These are phyloP conservation scores for Streptopelia turtur DNA, from an alignment of 2,797 vertebrate genomes.

Conservation along the genomic window DNA sequence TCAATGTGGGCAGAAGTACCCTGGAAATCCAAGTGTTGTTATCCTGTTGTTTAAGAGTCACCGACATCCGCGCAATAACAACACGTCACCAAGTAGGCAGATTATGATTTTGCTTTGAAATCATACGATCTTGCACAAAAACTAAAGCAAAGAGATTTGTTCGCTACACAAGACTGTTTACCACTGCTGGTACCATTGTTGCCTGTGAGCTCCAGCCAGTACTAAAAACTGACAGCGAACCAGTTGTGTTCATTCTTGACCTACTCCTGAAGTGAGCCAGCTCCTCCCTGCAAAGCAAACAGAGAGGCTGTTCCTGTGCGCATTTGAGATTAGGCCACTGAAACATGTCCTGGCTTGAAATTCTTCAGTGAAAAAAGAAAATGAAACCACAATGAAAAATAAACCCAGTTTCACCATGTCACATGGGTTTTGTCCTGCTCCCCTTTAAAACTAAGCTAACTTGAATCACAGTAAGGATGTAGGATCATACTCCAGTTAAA, in stretches of 20 bases:
- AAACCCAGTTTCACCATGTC: neutral
- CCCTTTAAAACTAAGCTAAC: neutral
- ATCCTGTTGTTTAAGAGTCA: neutral
- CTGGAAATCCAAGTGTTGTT: neutral
- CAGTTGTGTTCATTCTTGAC: constrained; percentile 3
- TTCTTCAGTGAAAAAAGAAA: constrained; percentile 54
- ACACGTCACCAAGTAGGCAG: neutral
- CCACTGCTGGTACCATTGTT: neutral
- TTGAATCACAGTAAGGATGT: neutral
- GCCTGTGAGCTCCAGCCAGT: neutral
- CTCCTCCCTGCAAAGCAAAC: constrained; percentile 61
- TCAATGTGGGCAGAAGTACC: neutral
- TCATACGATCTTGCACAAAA: neutral
- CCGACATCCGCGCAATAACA: neutral
- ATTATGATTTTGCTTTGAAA: neutral
- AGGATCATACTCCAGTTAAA: neutral
- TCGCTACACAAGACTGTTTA: neutral
- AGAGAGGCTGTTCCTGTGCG: neutral
- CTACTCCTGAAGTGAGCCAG: neutral
- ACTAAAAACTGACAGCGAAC: constrained; percentile 10
- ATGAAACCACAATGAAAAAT: constrained; percentile 49
- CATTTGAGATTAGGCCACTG: constrained; percentile 47
- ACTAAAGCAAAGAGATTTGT: neutral
- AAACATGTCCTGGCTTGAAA: constrained; percentile 59
- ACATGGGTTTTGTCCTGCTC: neutral